Conservation (phyloP, 2,113 vertebrate species). For the Triplophysa dalaica region DNA sequence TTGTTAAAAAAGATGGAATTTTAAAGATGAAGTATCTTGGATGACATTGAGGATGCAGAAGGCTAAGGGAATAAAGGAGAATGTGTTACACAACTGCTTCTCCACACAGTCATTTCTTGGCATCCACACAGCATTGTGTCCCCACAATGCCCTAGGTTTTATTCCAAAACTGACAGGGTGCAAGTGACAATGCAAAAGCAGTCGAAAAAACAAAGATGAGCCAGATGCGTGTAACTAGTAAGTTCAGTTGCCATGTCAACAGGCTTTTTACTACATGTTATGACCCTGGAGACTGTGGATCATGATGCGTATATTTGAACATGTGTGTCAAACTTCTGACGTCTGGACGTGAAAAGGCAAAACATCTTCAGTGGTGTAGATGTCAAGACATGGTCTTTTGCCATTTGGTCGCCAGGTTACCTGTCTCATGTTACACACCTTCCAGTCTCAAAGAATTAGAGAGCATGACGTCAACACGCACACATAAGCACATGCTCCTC, state of each 20-base stretch:
- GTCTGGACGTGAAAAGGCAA: background rate
- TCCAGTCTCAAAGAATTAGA: slow-evolving; percentile 43
- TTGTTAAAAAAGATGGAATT: no score
- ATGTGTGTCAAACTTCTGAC: slow-evolving; percentile 6
- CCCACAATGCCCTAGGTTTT: background rate
- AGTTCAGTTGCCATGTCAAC: no score
- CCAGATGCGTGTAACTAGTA: background rate
- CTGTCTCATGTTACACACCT: slow-evolving; percentile 52
- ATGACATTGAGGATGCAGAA: background rate
- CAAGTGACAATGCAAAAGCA: background rate
- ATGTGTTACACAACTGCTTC: slow-evolving; percentile 35
- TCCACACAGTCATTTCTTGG: no score
- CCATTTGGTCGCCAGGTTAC: slow-evolving; percentile 49
- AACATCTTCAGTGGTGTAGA: slow-evolving; percentile 27
- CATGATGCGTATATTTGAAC: no score
- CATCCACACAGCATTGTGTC: background rate
- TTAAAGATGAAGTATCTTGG: background rate
- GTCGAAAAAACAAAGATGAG: background rate
- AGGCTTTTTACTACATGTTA: no score
- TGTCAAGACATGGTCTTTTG: slow-evolving; percentile 41
- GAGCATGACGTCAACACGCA: slow-evolving; percentile 47
- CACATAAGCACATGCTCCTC: slow-evolving; percentile 27
- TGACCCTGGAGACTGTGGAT: no score
- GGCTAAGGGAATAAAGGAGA: background rate
- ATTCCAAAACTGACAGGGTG: background rate